Conservation (phyloP, 2,797 vertebrate species). For the Ctenopoma multispine region DNA sequence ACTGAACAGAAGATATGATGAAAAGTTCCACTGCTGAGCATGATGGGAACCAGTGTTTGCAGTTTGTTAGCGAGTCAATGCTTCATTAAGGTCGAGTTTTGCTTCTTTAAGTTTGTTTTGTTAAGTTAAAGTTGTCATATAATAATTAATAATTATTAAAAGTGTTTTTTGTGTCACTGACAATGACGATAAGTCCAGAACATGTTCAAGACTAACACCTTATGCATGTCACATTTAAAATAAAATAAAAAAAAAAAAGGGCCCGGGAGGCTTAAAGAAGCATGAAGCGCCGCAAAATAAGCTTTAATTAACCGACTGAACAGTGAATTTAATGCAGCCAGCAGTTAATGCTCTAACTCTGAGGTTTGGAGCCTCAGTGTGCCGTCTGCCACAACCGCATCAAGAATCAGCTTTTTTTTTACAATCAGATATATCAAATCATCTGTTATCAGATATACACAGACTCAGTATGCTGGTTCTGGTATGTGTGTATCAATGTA, state of each 20-base stretch:
- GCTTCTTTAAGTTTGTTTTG: background rate
- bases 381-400: slow-evolving; percentile 41
- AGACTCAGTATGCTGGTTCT: too few relatives aligned
- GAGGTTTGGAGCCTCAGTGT: slow-evolving; percentile 23
- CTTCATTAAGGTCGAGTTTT: background rate
- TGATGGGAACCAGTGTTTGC: background rate
- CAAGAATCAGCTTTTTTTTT: slow-evolving; percentile 12
- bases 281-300: slow-evolving; percentile 36
- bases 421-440: background rate
- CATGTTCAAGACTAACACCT: slow-evolving; percentile 25
- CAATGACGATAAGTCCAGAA: slow-evolving; percentile 27
- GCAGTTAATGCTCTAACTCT: slow-evolving; percentile 27
- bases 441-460: too few relatives aligned
- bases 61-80: slow-evolving; percentile 22
- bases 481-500: too few relatives aligned
- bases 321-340: slow-evolving; percentile 18
- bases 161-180: too few relatives aligned
- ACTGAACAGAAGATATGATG: background rate
- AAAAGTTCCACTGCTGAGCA: background rate
- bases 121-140: background rate
- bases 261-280: slow-evolving; percentile 19
- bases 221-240: slow-evolving; percentile 24
- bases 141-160: too few relatives aligned
- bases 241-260: background rate
- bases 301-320: slow-evolving; percentile 11